A percentile compares a stretch with the other conserved stretches of the same genome.
Conservation (phyloP, 2,888 invertebrate species). For the Scaptodrosophila latifasciaeformis region DNA sequence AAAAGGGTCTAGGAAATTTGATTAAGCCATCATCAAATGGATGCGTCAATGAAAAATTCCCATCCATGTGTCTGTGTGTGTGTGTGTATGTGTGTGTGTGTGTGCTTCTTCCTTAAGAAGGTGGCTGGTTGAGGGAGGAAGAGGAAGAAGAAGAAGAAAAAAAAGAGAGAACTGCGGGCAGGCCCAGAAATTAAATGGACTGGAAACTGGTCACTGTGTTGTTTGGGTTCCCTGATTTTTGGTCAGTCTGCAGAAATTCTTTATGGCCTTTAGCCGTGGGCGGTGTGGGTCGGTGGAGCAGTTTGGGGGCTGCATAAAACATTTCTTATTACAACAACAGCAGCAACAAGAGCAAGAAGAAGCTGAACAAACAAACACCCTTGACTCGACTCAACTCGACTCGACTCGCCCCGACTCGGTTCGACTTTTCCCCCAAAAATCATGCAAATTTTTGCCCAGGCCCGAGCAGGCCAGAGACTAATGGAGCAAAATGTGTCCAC, state of each 20-base stretch:
- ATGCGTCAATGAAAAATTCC: too few relatives aligned
- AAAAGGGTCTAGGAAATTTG: too few relatives aligned
- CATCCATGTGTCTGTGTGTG: too few relatives aligned
- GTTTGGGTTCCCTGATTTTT: constrained; percentile 12
- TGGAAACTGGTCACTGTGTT: constrained; percentile 65
- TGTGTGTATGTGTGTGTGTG: constrained; percentile 5
- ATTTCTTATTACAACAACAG: constrained; percentile 57
- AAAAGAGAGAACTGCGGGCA: constrained; percentile 46
- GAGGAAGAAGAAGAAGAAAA: background rate
- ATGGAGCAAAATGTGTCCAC: constrained; percentile 69
- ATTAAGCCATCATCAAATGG: too few relatives aligned
- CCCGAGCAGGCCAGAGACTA: constrained; percentile 50
- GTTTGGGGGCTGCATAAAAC: constrained; percentile 60
- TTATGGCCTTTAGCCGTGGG: constrained; percentile 4
- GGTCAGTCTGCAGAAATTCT: too few relatives aligned
- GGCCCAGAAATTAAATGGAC: constrained; percentile 65
- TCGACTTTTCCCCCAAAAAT: constrained; percentile 32
- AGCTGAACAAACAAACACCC: constrained; percentile 12
- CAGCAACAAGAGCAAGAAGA: too few relatives aligned
- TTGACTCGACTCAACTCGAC: too few relatives aligned
- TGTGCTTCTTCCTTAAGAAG: too few relatives aligned
- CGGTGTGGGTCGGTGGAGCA: constrained; percentile 4
- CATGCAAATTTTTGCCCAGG: constrained; percentile 56
- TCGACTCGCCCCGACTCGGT: constrained; percentile 24
- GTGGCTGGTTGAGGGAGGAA: background rate